phyloP scores from a whole-genome alignment of 2,113 vertebrate genomes.

The Sphyrna mokarran region DNA sequence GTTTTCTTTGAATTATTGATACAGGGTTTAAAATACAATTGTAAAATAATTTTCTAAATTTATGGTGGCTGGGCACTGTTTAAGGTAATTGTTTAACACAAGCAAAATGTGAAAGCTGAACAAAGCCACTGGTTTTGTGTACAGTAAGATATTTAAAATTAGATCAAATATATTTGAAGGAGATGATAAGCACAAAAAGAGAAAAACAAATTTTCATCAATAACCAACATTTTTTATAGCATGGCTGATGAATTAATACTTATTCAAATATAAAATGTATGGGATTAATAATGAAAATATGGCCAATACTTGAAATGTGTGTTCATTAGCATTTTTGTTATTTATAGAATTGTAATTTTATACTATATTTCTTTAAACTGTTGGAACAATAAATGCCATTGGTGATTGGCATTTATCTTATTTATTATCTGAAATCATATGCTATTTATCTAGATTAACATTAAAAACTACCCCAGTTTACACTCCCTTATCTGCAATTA shows the following conservation, averaged over 20 bases:
- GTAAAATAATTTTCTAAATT: slow-evolving; percentile 34
- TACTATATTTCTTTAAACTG: not conserved
- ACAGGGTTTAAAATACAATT: slow-evolving; percentile 31
- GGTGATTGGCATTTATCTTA: not conserved
- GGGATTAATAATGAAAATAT: slow-evolving; percentile 1
- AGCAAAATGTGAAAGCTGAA: not conserved
- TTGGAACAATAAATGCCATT: slow-evolving; percentile 11
- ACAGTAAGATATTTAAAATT: not conserved
- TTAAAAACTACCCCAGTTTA: not conserved
- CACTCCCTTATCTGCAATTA: not conserved
- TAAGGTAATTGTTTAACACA: slow-evolving; percentile 4
- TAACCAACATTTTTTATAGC: not conserved
- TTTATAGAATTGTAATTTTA: not conserved
- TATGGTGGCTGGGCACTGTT: slow-evolving; percentile 27
- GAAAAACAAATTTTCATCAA: not conserved
- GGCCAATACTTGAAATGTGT: not conserved
- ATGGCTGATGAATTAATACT: slow-evolving; percentile 14
- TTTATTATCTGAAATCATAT: not conserved
- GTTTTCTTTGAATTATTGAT: slow-evolving; percentile 21
- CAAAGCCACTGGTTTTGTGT: not conserved
- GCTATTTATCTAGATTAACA: not conserved
- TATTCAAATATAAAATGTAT: not conserved
- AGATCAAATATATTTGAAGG: not conserved
- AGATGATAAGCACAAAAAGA: not conserved
- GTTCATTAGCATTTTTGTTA: not conserved